Evolutionary conservation across 2,113 vertebrate species (phyloP), one percentile per base, ranked within the genome.

Genomic region (Buteo buteo): DNA sequence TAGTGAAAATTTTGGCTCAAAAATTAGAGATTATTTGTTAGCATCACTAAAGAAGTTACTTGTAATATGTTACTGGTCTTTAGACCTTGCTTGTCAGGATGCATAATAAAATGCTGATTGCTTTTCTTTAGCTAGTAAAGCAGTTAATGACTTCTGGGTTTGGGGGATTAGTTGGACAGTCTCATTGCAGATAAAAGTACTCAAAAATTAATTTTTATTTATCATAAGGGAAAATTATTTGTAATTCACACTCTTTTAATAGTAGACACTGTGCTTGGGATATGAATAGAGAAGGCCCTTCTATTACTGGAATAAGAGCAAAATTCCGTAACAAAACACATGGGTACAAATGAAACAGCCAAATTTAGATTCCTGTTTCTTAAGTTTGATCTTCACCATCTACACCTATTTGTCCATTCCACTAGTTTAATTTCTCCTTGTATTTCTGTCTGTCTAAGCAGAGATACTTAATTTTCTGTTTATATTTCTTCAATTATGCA

Each of bases 111-210:
- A 82, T 80, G 49, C 19, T 58, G 31, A 26, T 76, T 62, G 47
- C 10, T 88, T 85, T 88, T 69, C 82, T 93, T 77, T 69, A 77
- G 38, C 57, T 82, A 74, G 50, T 77, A 73, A 81, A 94, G 58
- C 49, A 79, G 36, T 80, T 91, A 91, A 92, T 62, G 12, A 62
- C 34, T 85, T 93, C 9, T 78, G 26, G 8, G 20, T 65, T 89
- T 32, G 15, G 57, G 9, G 21, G n/a, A 24, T 95, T 82, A 76
- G 67, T 79, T 52, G 32, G 17, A n/a, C 25, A 70, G 55, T 81
- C 38, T 81, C 13, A 9, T 50, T 93, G 55, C 58, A 88, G 73
- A 44, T 45, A 85, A 40, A 89, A 85, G 16, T 90, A 62, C 16
- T 91, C 19, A 50, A 55, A 55, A 87, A 69, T 58, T 50, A 11